A percentile compares a stretch with the other conserved stretches of the same genome.
Evolutionary conservation across 2,888 invertebrate genomes (phyloP).

Genomic region (Horisme vitalbata): DNA sequence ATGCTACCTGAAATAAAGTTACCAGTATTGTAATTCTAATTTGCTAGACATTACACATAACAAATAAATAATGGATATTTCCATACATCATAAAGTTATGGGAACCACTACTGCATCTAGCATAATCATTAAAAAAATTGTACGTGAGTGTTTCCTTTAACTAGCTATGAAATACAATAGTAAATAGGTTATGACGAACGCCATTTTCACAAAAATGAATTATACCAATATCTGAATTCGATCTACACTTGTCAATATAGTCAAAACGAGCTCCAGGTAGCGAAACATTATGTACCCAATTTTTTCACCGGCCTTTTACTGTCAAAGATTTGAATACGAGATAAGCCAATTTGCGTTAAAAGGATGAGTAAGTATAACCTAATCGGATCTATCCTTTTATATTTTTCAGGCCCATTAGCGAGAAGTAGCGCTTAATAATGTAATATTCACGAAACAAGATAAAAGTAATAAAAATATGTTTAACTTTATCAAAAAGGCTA

Average conservation of each 20-base stretch:
- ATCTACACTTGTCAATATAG: not conserved
- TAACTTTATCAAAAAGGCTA: constrained; percentile 3
- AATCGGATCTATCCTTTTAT: constrained; percentile 53
- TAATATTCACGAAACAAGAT: constrained; percentile 23
- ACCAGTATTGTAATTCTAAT: no score
- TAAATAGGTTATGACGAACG: no score
- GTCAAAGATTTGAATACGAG: constrained; percentile 43
- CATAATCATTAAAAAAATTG: no score
- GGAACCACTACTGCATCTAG: no score
- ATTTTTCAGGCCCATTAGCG: constrained; percentile 52
- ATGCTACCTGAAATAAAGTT: no score
- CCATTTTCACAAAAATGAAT: no score
- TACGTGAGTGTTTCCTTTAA: no score
- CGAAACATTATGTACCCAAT: constrained; percentile 25
- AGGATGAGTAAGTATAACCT: constrained; percentile 53
- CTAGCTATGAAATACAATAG: no score
- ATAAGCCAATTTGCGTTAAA: constrained; percentile 55
- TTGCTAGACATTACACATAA: no score
- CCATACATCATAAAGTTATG: no score
- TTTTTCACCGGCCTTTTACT: constrained; percentile 31
- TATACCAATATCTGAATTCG: not conserved
- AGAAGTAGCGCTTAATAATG: constrained; percentile 23
- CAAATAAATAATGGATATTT: no score
- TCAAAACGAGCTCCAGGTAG: not conserved
- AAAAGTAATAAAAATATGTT: constrained; percentile 1